Evolutionary conservation across 2,113 vertebrate species (phyloP), one percentile per base, ranked within the genome.

Genomic region (Ophiodon elongatus): DNA sequence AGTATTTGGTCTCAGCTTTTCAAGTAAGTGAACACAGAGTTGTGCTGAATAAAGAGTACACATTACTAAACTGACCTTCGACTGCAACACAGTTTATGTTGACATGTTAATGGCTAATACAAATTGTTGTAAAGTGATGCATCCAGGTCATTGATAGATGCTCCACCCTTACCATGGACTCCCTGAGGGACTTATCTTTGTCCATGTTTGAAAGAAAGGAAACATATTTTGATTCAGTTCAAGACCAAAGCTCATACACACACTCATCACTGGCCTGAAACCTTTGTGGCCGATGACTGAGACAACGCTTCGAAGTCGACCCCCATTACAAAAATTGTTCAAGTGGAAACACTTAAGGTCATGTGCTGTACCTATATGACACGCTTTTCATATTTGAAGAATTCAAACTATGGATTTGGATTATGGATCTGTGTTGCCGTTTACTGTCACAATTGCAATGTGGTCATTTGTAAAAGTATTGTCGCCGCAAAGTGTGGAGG

Each of bases 31-130:
- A 59, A 79, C 37, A 68, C 4, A 39, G 4, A 33, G 35, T 27
- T 13, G 25, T n/a, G 63, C 15, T 69, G 60, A 83, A 54, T 50
- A 45, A 47, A 80, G 72, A 63, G 43, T 31, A 19, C 6, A 45
- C 33, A 37, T 59, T 69, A 62, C 74, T 75, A 64, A 67, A 75
- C 33, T 31, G 45, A 23, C 11, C 37, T 2, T 56, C 68, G n/a
- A 5, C 60, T 69, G 59, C 43, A 74, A 43, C 35, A 78, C 41
- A 66, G 73, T 29, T 2, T 50, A 77, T 64, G 85, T 43, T 83
- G 54, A 85, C 80, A 71, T 54, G 33, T 33, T 65, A 14, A 73
- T 73, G 74, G 29, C 29, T 77, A n/a, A 75, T 29, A 35, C 80
- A 84, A 77, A 73, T 71, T 70, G 11, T 39, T 74, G 23, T 29